Conservation (phyloP, 1,140 invertebrate species). For the Pogonus chalceus region DNA sequence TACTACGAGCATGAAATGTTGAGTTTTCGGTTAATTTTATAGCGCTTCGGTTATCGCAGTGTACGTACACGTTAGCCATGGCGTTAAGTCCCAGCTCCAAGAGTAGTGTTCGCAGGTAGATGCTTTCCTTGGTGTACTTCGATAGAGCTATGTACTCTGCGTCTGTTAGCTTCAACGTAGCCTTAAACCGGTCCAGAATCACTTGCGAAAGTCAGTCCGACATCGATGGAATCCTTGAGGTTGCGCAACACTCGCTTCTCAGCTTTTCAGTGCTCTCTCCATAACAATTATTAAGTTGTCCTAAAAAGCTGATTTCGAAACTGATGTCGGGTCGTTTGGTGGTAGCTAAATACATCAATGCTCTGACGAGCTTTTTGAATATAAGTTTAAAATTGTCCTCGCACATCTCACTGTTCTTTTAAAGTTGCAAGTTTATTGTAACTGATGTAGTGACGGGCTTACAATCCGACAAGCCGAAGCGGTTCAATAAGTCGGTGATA, state of each 20-base stretch:
- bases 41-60: not conserved
- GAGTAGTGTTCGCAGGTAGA: not conserved
- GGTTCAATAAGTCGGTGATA: conserved; percentile 13
- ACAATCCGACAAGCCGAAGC: conserved; percentile 19
- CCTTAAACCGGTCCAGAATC: not conserved
- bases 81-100: not conserved
- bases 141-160: not conserved
- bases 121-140: not conserved
- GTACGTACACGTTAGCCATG: not conserved
- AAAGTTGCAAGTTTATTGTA: not conserved
- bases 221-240: not conserved
- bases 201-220: not conserved
- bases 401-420: not conserved
- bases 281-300: not conserved
- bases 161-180: not conserved
- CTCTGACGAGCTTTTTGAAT: not conserved
- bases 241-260: not conserved
- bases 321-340: not conserved
- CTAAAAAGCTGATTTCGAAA: not conserved
- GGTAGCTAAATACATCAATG: not conserved
- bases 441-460: conserved; percentile 16
- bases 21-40: not conserved
- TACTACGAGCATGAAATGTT: not conserved
- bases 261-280: not conserved
- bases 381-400: not conserved